Percentiles rank a stretch among this genome's conserved stretches.
phyloP scores from a whole-genome alignment of 1,140 invertebrate genomes.

The Leptinotarsa undecemlineata region DNA sequence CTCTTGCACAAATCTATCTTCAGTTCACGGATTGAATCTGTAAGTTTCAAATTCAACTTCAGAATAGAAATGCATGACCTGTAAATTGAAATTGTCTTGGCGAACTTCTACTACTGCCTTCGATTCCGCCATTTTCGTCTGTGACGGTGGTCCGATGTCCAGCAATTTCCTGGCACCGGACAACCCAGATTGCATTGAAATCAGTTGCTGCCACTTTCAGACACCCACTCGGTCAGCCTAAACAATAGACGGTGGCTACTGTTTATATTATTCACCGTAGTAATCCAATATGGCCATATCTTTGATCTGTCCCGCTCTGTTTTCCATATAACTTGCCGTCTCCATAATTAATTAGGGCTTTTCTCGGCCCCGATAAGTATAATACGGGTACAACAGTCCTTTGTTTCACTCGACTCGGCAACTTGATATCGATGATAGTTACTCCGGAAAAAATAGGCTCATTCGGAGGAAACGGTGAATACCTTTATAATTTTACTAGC shows the following conservation, averaged over 20 bases:
- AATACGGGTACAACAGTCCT: conserved; percentile 26
- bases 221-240: conserved; percentile 23
- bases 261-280: conserved; percentile 30
- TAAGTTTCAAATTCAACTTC: too few relatives aligned
- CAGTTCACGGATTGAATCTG: too few relatives aligned
- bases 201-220: background rate
- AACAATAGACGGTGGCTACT: conserved; percentile 28
- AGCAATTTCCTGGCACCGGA: background rate
- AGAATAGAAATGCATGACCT: too few relatives aligned
- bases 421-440: conserved; percentile 15
- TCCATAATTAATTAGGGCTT: conserved; percentile 34
- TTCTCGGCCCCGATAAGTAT: conserved; percentile 26
- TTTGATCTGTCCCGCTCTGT: conserved; percentile 27
- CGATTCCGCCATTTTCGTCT: too few relatives aligned
- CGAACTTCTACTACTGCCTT: too few relatives aligned
- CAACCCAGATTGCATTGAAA: background rate
- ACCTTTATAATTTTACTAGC: too few relatives aligned
- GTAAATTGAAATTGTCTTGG: too few relatives aligned
- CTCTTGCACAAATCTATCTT: too few relatives aligned
- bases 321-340: conserved; percentile 34
- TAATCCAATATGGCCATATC: conserved; percentile 34
- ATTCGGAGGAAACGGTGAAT: background rate
- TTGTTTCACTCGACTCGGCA: conserved; percentile 22
- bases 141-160: background rate
- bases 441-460: background rate